Base-by-base conservation (phyloP, 2,888 invertebrate species). In the Torymus tubicola region DNA sequence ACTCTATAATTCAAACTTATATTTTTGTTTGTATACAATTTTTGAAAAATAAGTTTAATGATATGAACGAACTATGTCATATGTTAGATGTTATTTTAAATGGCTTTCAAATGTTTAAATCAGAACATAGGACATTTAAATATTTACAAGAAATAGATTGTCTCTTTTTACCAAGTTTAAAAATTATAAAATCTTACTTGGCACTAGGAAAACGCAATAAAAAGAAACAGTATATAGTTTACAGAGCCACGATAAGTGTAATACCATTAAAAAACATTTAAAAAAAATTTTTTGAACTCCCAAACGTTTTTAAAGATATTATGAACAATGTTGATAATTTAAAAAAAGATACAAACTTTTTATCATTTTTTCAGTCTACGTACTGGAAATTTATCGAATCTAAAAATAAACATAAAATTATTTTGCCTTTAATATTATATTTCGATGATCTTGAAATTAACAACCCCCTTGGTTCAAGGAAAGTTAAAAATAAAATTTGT, bases 391-490 rank as follows among this genome's bases (percentile, higher is more conserved):
- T 16, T 2, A 61, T 71, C 3, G 10, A 50, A 16, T 4, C 0
- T 13, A 71, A 42, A 14, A 12, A 21, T 4, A 13, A 11, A n/a
- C n/a, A 31, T 11, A 52, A 61, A 71, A 52, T 61, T 13, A 11
- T 71, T 14, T 52, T 71, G 0, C 71, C 71, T 0, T 0, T 71
- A 10, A n/a, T 53, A 8, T 5, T 71, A 1, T 71, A 71, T 24
- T 50, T 50, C 14, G 71, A 71, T 52, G 71, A 71, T 14, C 8
- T 71, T 0, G 71, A 71, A 42, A 53, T 71, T 0, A 71, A 71
- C 12, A 71, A 71, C 13, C 61, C 71, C 0, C 8, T 71, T 11
- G 71, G 61, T 5, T 61, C 71, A 10, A 18, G 24, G 0, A 61
- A 21, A 61, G 21, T 24, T 0, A 61, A 21, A 21, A 71, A 71